phyloP scores from a whole-genome alignment of 2,113 vertebrate species.

The Carassius carassius region DNA sequence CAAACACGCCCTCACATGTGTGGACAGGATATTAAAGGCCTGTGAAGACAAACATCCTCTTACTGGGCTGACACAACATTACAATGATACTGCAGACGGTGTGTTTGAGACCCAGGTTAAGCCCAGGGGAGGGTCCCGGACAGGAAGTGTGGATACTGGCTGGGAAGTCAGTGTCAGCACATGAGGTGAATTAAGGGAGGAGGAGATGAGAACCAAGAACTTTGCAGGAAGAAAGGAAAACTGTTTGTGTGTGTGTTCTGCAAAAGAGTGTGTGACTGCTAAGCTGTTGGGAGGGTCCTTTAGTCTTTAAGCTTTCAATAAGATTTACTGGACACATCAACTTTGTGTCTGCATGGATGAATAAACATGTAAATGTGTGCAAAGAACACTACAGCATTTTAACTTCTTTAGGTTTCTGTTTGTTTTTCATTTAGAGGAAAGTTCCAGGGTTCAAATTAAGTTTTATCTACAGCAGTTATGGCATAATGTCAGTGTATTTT shows the following conservation, averaged over 20 bases:
- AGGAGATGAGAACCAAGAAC: slow-evolving; percentile 34
- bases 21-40: slow-evolving; percentile 28
- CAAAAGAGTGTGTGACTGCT: background rate
- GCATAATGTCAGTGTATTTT: background rate
- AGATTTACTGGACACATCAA: background rate
- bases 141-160: slow-evolving; percentile 43
- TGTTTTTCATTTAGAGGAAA: background rate
- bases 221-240: slow-evolving; percentile 12
- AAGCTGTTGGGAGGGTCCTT: background rate
- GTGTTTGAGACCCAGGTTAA: slow-evolving; percentile 14
- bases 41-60: slow-evolving; percentile 43
- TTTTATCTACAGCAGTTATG: background rate
- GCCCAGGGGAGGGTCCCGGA: slow-evolving; percentile 15
- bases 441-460: background rate
- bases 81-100: background rate
- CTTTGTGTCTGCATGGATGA: background rate
- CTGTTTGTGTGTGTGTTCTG: background rate
- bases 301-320: background rate
- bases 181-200: slow-evolving; percentile 39
- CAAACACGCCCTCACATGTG: slow-evolving; percentile 15
- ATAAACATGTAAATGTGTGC: background rate
- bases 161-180: slow-evolving; percentile 53
- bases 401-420: background rate
- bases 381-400: background rate
- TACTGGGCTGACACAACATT: slow-evolving; percentile 32